A percentile compares a stretch with the other conserved stretches of the same genome.
Evolutionary conservation across 2,888 invertebrate genomes (phyloP).

Genomic region (Phytoseiulus persimilis): DNA sequence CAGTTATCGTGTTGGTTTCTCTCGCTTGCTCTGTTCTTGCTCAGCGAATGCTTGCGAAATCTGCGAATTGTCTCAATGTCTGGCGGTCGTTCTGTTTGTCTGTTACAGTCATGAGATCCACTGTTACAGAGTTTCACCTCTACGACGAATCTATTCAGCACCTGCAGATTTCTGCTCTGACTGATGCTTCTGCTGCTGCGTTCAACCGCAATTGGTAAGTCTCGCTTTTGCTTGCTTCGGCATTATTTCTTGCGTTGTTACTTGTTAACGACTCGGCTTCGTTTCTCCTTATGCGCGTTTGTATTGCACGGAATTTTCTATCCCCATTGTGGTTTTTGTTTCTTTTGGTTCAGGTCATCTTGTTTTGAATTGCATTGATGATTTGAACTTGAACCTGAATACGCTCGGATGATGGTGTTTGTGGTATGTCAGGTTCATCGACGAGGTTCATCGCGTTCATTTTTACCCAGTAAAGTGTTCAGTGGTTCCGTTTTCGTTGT

Average conservation of each 20-base stretch:
- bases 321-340: not conserved
- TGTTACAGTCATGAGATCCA: not conserved
- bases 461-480: not conserved
- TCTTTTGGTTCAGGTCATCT: not conserved
- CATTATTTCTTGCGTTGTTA: constrained; percentile 18
- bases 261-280: not conserved
- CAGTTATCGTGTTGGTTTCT: not conserved
- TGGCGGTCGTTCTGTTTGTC: not conserved
- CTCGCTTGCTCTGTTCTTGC: not conserved
- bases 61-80: not conserved
- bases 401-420: not conserved
- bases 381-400: not conserved
- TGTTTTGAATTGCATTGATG: not conserved
- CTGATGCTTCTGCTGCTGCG: constrained; percentile 32
- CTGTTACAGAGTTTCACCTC: not conserved
- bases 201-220: constrained; percentile 17
- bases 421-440: not conserved
- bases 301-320: constrained; percentile 33
- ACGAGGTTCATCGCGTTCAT: not conserved
- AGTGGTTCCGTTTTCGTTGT: not conserved
- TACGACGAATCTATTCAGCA: constrained; percentile 9
- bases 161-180: not conserved
- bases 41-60: not conserved
- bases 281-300: not conserved
- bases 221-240: constrained; percentile 8